Percentiles rank a stretch among this genome's conserved stretches.
Evolutionary conservation across 2,888 invertebrate genomes (phyloP).

Genomic region (Apamea anceps): DNA sequence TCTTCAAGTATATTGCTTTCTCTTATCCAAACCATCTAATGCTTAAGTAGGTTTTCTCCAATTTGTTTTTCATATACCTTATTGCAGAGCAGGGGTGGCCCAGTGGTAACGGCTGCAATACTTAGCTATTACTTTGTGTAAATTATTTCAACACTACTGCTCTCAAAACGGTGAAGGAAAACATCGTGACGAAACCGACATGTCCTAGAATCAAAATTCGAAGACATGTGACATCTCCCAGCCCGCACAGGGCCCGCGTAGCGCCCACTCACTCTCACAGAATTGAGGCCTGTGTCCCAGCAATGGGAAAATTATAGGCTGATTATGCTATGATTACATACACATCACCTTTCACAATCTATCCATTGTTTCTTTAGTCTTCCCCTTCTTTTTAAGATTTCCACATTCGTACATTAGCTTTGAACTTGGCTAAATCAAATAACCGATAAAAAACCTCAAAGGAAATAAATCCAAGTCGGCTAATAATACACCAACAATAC

Average conservation of each 20-base stretch:
- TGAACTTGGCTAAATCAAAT: neutral
- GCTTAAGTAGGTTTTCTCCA: neutral
- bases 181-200: neutral
- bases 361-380: neutral
- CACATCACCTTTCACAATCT: no score
- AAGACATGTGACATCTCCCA: neutral
- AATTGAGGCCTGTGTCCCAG: neutral
- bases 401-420: neutral
- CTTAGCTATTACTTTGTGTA: neutral
- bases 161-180: neutral
- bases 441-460: conserved; percentile 26
- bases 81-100: neutral
- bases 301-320: neutral
- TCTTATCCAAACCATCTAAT: neutral
- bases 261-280: neutral
- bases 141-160: neutral
- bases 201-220: neutral
- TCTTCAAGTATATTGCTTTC: neutral
- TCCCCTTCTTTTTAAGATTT: neutral
- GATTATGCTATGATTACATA: neutral
- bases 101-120: no score
- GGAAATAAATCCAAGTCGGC: conserved; percentile 42
- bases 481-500: conserved; percentile 65
- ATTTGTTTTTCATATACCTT: neutral
- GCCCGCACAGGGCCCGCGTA: neutral